Base-by-base conservation (phyloP, 2,113 vertebrate species). In the Gambusia holbrooki region DNA sequence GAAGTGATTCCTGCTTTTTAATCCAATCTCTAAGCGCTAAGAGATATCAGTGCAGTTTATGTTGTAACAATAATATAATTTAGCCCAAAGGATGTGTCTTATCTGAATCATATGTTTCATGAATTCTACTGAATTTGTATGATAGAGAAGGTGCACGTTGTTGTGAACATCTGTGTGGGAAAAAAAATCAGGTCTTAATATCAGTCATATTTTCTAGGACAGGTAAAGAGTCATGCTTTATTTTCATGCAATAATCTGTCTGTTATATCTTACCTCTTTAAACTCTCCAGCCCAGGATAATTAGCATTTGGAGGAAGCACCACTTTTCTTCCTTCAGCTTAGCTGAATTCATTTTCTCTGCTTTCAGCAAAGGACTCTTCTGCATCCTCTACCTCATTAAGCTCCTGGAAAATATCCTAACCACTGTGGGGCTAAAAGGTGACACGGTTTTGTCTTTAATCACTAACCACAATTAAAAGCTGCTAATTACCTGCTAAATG, bases 341-440 rank as follows among this genome's bases (percentile, higher is more conserved):
- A 69, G 77, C 87, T 79, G 86, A 90, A 92, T 88, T 87, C 83
- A 78, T 85, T 48, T 5, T 83, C 69, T 85, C 91, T 82, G 86
- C 69, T 85, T 69, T 73, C 58, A 17, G 51, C 88, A 85, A 90
- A 92, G 76, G 92, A 84, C 79, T 40, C 69, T 35, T 88, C 82
- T 84, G 77, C 77, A 81, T 80, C 71, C 72, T 58, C 28, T 63
- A 68, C 66, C 79, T 89, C 87, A 90, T 87, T 90, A 89, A 73
- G 62, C 51, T 69, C 29, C 68, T 60, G 60, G 69, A 78, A 62
- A 74, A 79, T 27, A 74, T 61, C 74, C 62, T 35, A 86, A 65
- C 64, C 30, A 12, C 80, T 19, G 9, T 61, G 60, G 77, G 79
- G 67, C 75, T 58, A 22, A 2, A 72, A 64, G 84, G 71, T 76